phyloP scores from a whole-genome alignment of 2,797 vertebrate species.

The Oreonectes daqikongensis region DNA sequence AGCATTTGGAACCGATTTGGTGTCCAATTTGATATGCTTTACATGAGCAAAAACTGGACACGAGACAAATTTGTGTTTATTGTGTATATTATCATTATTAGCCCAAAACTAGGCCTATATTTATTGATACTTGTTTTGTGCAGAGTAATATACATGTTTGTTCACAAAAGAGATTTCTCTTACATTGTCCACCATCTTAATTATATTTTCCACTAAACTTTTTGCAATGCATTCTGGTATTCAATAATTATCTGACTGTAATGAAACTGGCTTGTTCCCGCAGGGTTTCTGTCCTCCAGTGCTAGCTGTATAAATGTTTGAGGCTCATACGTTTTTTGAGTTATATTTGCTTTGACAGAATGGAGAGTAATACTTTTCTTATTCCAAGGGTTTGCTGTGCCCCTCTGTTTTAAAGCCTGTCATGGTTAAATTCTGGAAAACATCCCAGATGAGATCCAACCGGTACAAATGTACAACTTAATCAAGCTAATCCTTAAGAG shows the following conservation, averaged over 20 bases:
- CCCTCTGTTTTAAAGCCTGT: constrained; percentile 53
- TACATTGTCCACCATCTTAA: not conserved
- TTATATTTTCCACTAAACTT: not conserved
- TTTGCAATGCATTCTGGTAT: not conserved
- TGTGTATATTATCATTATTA: not conserved
- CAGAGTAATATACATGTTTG: not conserved
- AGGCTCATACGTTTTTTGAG: constrained; percentile 34
- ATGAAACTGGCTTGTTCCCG: constrained; percentile 32
- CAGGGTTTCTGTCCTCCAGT: constrained; percentile 42
- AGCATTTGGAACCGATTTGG: not conserved
- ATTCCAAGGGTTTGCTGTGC: constrained; percentile 54
- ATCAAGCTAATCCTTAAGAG: constrained; percentile 61
- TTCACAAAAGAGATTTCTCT: not conserved
- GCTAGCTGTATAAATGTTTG: constrained; percentile 26
- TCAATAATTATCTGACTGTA: constrained; percentile 19
- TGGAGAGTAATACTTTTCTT: constrained; percentile 54
- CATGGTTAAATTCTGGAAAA: constrained; percentile 41
- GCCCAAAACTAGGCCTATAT: too few species aligned
- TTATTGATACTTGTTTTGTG: too few species aligned
- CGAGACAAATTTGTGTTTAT: too few species aligned
- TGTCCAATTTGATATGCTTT: too few species aligned
- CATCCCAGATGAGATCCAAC: constrained; percentile 48
- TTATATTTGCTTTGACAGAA: constrained; percentile 55
- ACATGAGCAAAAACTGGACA: too few species aligned
- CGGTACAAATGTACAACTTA: constrained; percentile 38